Conservation (phyloP, 2,888 invertebrate genomes). For the Pinctada fucata region DNA sequence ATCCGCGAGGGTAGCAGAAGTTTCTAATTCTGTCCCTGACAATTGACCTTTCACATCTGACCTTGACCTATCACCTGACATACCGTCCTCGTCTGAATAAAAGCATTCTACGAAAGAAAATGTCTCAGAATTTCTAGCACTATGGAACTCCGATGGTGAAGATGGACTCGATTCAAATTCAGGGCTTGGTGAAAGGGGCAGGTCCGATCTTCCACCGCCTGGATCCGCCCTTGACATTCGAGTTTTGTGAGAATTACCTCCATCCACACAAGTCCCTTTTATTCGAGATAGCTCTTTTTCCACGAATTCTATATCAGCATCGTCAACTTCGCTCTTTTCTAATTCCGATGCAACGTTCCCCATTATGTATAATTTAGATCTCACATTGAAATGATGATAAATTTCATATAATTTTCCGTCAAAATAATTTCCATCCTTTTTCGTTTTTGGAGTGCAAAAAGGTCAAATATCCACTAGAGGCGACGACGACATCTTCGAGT, state of each 20-base stretch:
- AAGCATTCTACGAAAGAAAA: background rate
- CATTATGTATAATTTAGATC: background rate
- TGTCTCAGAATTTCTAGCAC: conserved; percentile 18
- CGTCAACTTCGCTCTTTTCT: conserved; percentile 19
- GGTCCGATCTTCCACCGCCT: background rate
- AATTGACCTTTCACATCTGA: background rate
- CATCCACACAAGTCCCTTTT: conserved; percentile 19
- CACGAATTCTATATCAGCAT: conserved; percentile 15
- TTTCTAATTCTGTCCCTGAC: background rate
- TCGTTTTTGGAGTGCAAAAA: no score
- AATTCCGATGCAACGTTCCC: conserved; percentile 22
- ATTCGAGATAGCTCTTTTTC: conserved; percentile 18
- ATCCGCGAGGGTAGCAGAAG: background rate
- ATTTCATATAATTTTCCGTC: no score
- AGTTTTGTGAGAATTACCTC: background rate
- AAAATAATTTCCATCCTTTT: no score
- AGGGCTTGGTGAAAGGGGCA: background rate
- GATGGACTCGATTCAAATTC: conserved; percentile 4
- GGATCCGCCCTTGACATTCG: background rate
- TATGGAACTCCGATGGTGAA: conserved; percentile 21
- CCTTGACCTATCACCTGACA: background rate
- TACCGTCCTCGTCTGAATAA: background rate
- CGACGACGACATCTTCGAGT: no score
- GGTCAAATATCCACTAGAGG: no score
- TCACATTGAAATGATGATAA: no score